Evolutionary conservation across 2,888 invertebrate genomes (phyloP).

Genomic region (Teinopalpus imperialis): DNA sequence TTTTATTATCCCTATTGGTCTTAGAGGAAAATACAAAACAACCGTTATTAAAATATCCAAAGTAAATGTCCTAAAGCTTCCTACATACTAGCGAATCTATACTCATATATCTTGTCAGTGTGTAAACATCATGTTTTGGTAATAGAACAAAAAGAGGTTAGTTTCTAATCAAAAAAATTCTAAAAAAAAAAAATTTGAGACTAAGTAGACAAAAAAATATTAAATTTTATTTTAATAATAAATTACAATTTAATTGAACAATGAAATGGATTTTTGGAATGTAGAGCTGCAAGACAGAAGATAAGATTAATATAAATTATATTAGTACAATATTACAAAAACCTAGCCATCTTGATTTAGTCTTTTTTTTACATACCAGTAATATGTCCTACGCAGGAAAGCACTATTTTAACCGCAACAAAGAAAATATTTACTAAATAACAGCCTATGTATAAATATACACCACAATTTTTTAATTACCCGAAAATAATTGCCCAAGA

Average conservation of each 20-base stretch:
- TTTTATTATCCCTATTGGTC: neutral
- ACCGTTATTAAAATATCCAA: neutral
- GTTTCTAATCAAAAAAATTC: neutral
- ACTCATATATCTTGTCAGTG: too few species aligned
- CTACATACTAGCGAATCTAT: slow-evolving; percentile 7
- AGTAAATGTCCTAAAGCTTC: slow-evolving; percentile 4
- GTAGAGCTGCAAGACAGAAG: slow-evolving; percentile 24
- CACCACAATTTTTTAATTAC: too few species aligned
- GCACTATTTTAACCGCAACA: too few species aligned
- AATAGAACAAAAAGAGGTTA: neutral
- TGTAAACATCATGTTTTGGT: neutral
- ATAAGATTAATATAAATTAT: slow-evolving; percentile 16
- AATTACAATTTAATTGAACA: slow-evolving; percentile 6
- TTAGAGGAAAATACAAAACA: slow-evolving; percentile 4
- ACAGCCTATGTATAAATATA: too few species aligned
- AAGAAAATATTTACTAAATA: slow-evolving; percentile 11
- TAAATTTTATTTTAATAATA: slow-evolving; percentile 2
- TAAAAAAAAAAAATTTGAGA: slow-evolving; percentile 18
- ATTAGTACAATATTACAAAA: slow-evolving; percentile 15
- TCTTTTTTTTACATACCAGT: neutral
- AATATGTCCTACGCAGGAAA: too few species aligned
- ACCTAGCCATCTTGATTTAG: slow-evolving; percentile 7
- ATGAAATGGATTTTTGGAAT: slow-evolving; percentile 27
- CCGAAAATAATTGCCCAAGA: too few species aligned
- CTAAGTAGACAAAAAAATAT: slow-evolving; percentile 8